Conservation (phyloP, 2,797 vertebrate genomes). For the Cynodonichthys magdalenae region DNA sequence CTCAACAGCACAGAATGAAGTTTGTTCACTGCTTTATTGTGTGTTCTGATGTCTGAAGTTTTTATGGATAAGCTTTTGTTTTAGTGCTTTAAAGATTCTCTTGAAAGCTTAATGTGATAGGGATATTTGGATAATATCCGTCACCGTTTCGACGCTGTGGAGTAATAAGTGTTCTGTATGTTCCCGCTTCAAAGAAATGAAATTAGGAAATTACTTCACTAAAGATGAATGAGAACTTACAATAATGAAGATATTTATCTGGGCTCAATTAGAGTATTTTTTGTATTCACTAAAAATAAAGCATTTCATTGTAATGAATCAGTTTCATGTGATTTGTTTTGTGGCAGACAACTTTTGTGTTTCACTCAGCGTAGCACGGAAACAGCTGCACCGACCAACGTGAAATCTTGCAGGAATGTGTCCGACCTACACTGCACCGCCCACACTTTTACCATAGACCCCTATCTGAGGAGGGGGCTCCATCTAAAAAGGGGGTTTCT, state of each 20-base stretch:
- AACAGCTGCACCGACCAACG: too few species aligned
- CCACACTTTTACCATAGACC: too few species aligned
- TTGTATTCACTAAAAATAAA: conserved; percentile 83
- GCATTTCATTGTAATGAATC: conserved; percentile 66
- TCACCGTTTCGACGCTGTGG: conserved; percentile 62
- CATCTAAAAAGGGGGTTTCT: too few species aligned
- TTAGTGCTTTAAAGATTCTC: conserved; percentile 50
- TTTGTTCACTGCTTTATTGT: conserved; percentile 57
- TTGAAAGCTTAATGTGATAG: conserved; percentile 55
- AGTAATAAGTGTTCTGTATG: conserved; percentile 60
- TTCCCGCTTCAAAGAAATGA: conserved; percentile 31
- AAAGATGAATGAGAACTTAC: conserved; percentile 57
- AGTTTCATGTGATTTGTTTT: conserved; percentile 7
- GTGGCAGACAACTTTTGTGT: neutral
- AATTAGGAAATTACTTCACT: conserved; percentile 54
- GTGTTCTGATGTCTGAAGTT: conserved; percentile 48
- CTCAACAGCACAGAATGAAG: conserved; percentile 38
- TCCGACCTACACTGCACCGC: too few species aligned
- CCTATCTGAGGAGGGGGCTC: too few species aligned
- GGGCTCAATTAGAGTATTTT: conserved; percentile 76
- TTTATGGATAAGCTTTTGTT: conserved; percentile 45
- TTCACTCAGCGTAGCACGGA: too few species aligned
- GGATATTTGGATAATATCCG: conserved; percentile 54
- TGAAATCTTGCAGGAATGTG: too few species aligned
- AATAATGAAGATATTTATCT: conserved; percentile 76